Conservation (phyloP, 2,113 vertebrate species). For the Passer domesticus region DNA sequence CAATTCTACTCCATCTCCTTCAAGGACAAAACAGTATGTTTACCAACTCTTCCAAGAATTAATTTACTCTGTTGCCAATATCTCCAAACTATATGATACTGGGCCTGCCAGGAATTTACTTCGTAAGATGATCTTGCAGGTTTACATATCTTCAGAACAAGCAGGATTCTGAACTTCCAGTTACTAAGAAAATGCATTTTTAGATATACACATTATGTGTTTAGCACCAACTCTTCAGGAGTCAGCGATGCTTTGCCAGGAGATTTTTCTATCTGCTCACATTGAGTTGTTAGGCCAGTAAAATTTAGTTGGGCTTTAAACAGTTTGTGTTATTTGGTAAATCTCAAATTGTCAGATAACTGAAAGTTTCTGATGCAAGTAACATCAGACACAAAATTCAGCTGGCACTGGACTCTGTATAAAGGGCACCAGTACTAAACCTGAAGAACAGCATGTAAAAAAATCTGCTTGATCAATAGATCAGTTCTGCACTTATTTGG, state of each 20-base stretch:
- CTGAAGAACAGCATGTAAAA: background rate
- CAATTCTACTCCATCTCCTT: background rate
- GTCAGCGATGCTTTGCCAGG: background rate
- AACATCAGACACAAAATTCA: background rate
- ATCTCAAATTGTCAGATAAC: background rate
- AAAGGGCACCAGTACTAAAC: background rate
- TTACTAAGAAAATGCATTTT: background rate
- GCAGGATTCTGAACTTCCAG: background rate
- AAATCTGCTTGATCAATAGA: background rate
- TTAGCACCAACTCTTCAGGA: background rate
- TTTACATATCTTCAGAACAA: background rate
- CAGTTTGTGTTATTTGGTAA: background rate
- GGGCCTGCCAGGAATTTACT: conserved; percentile 9
- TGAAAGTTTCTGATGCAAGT: background rate
- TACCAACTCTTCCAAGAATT: conserved; percentile 30
- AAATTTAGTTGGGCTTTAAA: background rate
- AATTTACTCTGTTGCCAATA: conserved; percentile 39
- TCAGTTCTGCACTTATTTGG: background rate
- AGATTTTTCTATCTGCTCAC: background rate
- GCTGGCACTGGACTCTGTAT: background rate
- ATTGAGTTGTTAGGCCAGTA: background rate
- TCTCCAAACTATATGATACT: background rate
- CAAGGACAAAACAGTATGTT: conserved; percentile 8
- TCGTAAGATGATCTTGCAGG: background rate
- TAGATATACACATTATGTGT: background rate